Conservation (phyloP, 2,888 invertebrate species). For the Shargacucullia verbasci region DNA sequence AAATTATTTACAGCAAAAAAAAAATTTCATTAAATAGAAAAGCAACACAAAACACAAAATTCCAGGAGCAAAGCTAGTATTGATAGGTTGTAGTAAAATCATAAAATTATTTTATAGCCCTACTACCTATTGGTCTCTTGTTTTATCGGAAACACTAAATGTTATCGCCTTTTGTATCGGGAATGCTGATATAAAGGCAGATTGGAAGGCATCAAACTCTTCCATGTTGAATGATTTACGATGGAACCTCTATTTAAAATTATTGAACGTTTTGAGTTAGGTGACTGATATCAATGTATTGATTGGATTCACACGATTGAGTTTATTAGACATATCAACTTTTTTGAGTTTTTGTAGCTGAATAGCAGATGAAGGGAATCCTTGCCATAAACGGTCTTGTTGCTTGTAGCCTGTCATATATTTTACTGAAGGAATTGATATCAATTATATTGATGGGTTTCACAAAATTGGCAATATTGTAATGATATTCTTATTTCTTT, state of each 20-base stretch:
- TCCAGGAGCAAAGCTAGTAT: conserved; percentile 18
- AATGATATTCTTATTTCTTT: too few relatives aligned
- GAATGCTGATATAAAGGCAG: conserved; percentile 54
- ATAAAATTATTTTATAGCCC: conserved; percentile 67
- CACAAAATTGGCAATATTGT: too few relatives aligned
- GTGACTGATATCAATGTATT: conserved; percentile 29
- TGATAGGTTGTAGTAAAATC: conserved; percentile 32
- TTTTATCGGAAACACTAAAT: conserved; percentile 56
- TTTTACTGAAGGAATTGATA: too few relatives aligned
- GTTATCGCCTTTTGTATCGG: conserved; percentile 54
- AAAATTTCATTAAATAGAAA: too few relatives aligned
- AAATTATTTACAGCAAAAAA: too few relatives aligned
- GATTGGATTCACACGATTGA: conserved; percentile 18
- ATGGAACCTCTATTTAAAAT: conserved; percentile 32
- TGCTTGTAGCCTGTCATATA: too few relatives aligned
- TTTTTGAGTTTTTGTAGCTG: too few relatives aligned
- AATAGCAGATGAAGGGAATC: too few relatives aligned
- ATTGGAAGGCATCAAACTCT: conserved; percentile 53
- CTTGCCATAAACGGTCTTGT: too few relatives aligned
- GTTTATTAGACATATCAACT: too few relatives aligned
- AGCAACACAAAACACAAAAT: conserved; percentile 12
- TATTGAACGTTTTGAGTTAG: conserved; percentile 24
- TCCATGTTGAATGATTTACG: conserved; percentile 50
- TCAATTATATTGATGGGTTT: too few relatives aligned
- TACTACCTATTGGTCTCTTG: conserved; percentile 42